Base-by-base conservation (phyloP, 1,140 invertebrate species). In the Drosophila kurseongensis region DNA sequence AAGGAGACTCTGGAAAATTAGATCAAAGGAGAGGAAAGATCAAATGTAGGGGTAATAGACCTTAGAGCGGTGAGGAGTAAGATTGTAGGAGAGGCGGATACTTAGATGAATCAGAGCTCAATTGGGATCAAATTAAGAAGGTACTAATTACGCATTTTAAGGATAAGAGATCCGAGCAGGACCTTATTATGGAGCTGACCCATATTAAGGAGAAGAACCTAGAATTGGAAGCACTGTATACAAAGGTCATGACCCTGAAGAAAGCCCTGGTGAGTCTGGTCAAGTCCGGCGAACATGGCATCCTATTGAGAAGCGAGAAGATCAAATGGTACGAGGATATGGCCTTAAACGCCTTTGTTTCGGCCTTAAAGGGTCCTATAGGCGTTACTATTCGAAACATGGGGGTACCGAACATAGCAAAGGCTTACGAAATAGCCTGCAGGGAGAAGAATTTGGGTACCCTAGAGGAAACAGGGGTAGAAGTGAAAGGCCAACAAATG, bases 401-500 rank as follows among this genome's bases (percentile, higher is more conserved):
- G 23, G 23, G 23, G 23, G 23, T 23, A 23, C 23, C 23, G 23
- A 23, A 23, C n/a, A n/a, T n/a, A n/a, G n/a, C n/a, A n/a, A n/a
- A n/a, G n/a, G n/a, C n/a, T n/a, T n/a, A n/a, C n/a, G n/a, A n/a
- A n/a, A n/a, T n/a, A n/a, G n/a, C n/a, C n/a, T 29, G 23, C 5
- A 42, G 38, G 8, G 38, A 56, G 3, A 41, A 56, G 23, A 56
- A 16, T 12, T 55, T n/a, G n/a, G n/a, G n/a, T n/a, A n/a, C n/a
- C n/a, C n/a, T n/a, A n/a, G n/a, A n/a, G n/a, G n/a, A n/a, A n/a
- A n/a, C n/a, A 41, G 10, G n/a, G 4, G n/a, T 2, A 3, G 29
- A 35, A 12, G 2, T 12, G 5, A 16, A 16, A 14, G 8, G 1
- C 5, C 38, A 41, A 1, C 23, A 1, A 12, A 8, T 5, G 23